Conservation (phyloP, 2,797 vertebrate species). For the Kryptolebias ocellatus region DNA sequence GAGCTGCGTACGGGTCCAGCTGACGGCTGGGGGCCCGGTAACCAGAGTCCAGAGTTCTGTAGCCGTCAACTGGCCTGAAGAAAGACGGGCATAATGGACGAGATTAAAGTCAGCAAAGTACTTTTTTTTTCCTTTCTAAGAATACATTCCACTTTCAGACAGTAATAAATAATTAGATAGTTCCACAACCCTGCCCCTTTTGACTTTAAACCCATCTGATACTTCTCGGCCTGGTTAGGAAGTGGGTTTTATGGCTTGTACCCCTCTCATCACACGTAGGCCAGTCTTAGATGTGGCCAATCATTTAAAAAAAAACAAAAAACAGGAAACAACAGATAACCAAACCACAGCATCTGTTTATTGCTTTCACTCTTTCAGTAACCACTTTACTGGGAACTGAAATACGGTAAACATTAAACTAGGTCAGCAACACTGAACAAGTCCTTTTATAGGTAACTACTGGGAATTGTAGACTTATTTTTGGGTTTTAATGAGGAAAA, state of each 20-base stretch:
- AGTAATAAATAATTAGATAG: background rate
- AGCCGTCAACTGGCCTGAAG: conserved; percentile 79
- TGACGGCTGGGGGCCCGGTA: conserved; percentile 91
- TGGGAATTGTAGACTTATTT: background rate
- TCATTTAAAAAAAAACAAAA: conserved; percentile 2
- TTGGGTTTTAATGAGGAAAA: background rate
- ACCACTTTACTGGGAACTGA: background rate
- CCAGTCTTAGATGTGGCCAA: background rate
- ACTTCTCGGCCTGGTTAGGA: background rate
- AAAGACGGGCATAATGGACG: background rate
- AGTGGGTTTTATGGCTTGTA: background rate
- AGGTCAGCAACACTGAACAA: background rate
- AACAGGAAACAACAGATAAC: background rate
- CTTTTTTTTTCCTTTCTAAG: background rate
- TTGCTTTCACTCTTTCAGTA: background rate
- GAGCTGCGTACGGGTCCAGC: conserved; percentile 76
- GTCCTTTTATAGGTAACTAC: background rate
- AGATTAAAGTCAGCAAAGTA: background rate
- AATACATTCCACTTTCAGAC: background rate
- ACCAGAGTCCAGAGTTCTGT: conserved; percentile 85
- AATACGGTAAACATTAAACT: background rate
- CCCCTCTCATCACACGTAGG: background rate
- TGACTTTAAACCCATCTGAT: background rate
- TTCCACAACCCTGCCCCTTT: background rate
- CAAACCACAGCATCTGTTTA: background rate